Evolutionary conservation across 2,888 invertebrate genomes (phyloP).

Genomic region (Salticus scenicus): DNA sequence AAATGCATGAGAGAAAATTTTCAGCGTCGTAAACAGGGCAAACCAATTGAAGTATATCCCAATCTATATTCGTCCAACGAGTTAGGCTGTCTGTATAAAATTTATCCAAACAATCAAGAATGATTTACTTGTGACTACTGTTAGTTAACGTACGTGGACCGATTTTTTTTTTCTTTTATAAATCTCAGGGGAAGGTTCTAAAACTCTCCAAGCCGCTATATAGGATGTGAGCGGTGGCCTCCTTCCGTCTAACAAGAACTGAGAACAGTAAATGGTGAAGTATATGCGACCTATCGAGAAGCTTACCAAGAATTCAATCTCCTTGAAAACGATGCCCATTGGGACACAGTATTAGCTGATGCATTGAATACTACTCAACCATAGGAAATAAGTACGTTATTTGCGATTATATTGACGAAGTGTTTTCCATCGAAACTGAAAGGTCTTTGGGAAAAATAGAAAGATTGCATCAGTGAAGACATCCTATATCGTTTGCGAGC

Average conservation of each 20-base stretch:
- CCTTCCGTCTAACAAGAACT: too few relatives aligned
- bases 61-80: neutral
- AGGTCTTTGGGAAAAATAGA: neutral
- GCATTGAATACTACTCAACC: neutral
- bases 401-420: neutral
- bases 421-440: neutral
- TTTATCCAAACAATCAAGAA: neutral
- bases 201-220: too few relatives aligned
- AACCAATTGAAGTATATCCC: neutral
- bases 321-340: constrained; percentile 73
- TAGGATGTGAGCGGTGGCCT: too few relatives aligned
- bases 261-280: neutral
- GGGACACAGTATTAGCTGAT: constrained; percentile 17
- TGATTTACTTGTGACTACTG: neutral
- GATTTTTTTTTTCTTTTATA: neutral
- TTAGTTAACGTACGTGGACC: neutral
- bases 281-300: constrained; percentile 56
- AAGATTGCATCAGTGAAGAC: neutral
- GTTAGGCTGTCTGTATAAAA: neutral
- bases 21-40: neutral
- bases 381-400: neutral
- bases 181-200: too few relatives aligned
- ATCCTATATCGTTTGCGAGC: neutral
- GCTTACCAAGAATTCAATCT: constrained; percentile 55
- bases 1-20: neutral